Conservation (phyloP, 2,888 invertebrate genomes). For the Agriopis leucophaearia region DNA sequence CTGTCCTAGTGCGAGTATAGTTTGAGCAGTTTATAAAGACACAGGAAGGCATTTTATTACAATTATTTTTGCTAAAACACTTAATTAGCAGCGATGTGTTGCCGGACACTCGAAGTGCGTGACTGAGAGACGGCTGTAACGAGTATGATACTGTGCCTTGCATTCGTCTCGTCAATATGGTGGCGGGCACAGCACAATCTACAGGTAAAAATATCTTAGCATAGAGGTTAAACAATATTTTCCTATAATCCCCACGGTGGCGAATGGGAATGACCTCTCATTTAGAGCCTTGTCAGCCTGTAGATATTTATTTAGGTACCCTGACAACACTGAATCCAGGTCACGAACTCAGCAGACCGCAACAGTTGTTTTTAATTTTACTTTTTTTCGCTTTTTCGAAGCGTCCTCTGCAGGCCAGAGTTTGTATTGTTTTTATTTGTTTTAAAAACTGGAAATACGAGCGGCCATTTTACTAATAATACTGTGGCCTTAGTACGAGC, state of each 20-base stretch:
- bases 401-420: conserved; percentile 17
- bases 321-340: conserved; percentile 12
- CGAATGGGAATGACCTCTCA: not conserved
- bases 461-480: conserved; percentile 1
- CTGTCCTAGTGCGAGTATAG: too few species aligned
- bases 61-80: too few species aligned
- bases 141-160: too few species aligned
- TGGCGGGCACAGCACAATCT: too few species aligned
- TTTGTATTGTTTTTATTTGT: conserved; percentile 22
- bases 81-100: too few species aligned
- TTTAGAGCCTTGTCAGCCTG: not conserved
- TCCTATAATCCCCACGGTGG: not conserved
- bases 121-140: too few species aligned
- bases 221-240: not conserved
- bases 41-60: too few species aligned
- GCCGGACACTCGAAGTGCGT: too few species aligned
- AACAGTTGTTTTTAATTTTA: conserved; percentile 31
- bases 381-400: conserved; percentile 20
- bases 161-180: too few species aligned
- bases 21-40: too few species aligned
- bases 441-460: conserved; percentile 14
- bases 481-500: too few species aligned
- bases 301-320: conserved; percentile 8
- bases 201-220: too few species aligned
- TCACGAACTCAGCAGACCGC: conserved; percentile 9